These are phyloP conservation scores for Acrocyrtus sp. DNA, from an alignment of 2,888 invertebrate species.

Conservation along the genomic window DNA sequence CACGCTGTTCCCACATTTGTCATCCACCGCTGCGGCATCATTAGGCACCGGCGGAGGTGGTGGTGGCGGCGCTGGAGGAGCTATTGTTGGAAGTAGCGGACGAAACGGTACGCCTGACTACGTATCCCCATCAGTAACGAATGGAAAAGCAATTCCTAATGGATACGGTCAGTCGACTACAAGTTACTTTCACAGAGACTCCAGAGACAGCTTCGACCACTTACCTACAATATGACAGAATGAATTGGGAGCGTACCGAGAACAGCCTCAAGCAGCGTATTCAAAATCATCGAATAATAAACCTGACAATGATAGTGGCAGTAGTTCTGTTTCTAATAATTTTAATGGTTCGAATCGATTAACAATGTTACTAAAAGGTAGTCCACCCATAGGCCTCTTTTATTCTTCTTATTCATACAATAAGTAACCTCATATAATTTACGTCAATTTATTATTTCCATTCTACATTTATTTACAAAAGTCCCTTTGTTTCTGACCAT, in stretches of 20 bases:
- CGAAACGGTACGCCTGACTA: slow-evolving; percentile 55
- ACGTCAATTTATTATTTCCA: too few species aligned
- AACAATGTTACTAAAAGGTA: slow-evolving; percentile 32
- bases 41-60: slow-evolving; percentile 32
- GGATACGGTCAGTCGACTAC: slow-evolving; percentile 44
- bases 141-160: slow-evolving; percentile 62
- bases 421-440: too few species aligned
- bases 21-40: slow-evolving; percentile 69
- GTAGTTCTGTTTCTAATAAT: slow-evolving; percentile 10
- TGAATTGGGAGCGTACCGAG: slow-evolving; percentile 45
- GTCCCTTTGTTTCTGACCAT: too few species aligned
- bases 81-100: slow-evolving; percentile 19
- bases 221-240: slow-evolving; percentile 79
- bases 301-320: slow-evolving; percentile 1
- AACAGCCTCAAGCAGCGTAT: slow-evolving; percentile 25
- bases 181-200: slow-evolving; percentile 53
- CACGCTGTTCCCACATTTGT: slow-evolving; percentile 73
- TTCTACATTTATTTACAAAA: too few species aligned
- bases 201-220: slow-evolving; percentile 63
- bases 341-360: slow-evolving; percentile 23
- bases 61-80: slow-evolving; percentile 54
- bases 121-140: slow-evolving; percentile 63
- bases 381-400: slow-evolving; percentile 37
- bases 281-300: slow-evolving; percentile 33
- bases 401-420: slow-evolving; percentile 54